Percentiles rank a stretch among this genome's conserved stretches.
These are phyloP conservation scores for Limnodromus scolopaceus DNA, from an alignment of 2,797 vertebrate species.

Conservation along the genomic window DNA sequence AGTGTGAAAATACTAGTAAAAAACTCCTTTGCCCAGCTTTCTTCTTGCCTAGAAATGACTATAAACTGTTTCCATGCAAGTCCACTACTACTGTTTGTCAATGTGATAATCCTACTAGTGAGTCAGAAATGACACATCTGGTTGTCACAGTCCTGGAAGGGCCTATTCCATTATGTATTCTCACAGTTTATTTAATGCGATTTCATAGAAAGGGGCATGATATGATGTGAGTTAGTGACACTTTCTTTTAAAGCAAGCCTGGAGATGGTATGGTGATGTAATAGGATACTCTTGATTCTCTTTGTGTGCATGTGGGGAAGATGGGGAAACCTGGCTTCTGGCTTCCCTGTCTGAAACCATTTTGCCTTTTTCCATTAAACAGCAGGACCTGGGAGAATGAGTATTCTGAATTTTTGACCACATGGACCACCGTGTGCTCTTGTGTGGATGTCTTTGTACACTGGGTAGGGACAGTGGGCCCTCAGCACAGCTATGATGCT, in stretches of 20 bases:
- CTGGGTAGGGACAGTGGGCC: background rate
- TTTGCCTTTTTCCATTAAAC: background rate
- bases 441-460: background rate
- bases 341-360: background rate
- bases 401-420: background rate
- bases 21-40: background rate
- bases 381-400: background rate
- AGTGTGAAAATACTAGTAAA: background rate
- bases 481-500: background rate
- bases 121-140: background rate
- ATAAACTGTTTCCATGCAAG: background rate
- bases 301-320: background rate
- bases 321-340: background rate
- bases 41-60: background rate
- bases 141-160: background rate
- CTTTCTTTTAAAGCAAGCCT: background rate
- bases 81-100: background rate
- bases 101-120: background rate
- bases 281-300: background rate
- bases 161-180: background rate
- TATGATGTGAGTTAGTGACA: background rate
- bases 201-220: background rate
- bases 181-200: background rate
- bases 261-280: background rate
- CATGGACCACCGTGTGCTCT: rapidly evolving